A percentile compares a stretch with the other conserved stretches of the same genome.
Conservation (phyloP, 2,113 vertebrate genomes). For the Notarius quadriscutis region DNA sequence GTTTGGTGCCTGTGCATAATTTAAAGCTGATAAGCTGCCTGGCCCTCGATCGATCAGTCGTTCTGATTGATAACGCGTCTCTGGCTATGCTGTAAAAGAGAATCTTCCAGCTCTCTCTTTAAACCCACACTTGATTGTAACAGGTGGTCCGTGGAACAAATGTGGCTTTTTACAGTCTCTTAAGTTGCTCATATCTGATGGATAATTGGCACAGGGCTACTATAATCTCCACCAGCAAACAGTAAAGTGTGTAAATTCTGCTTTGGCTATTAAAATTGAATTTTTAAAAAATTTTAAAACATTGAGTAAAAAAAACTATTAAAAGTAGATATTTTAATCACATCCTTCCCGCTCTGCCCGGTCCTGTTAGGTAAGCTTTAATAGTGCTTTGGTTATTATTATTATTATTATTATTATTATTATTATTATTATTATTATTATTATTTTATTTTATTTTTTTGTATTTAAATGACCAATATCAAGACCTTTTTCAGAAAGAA, state of each 20-base stretch:
- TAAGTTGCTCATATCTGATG: background rate
- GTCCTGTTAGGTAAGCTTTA: background rate
- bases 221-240: background rate
- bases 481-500: background rate
- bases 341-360: background rate
- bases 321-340: background rate
- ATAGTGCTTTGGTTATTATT: too few species aligned
- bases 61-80: slow-evolving; percentile 23
- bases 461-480: background rate
- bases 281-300: background rate
- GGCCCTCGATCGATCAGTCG: slow-evolving; percentile 33
- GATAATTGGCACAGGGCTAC: background rate
- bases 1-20: slow-evolving; percentile 36
- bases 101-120: background rate
- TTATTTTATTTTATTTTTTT: too few species aligned
- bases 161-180: background rate
- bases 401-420: too few species aligned
- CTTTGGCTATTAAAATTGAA: background rate
- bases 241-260: background rate
- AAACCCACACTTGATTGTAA: background rate
- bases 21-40: slow-evolving; percentile 39
- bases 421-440: too few species aligned
- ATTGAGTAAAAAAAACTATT: background rate
- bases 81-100: background rate
- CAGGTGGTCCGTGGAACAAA: background rate